Conservation (phyloP, 2,113 vertebrate species). For the Nerophis lumbriciformis region DNA sequence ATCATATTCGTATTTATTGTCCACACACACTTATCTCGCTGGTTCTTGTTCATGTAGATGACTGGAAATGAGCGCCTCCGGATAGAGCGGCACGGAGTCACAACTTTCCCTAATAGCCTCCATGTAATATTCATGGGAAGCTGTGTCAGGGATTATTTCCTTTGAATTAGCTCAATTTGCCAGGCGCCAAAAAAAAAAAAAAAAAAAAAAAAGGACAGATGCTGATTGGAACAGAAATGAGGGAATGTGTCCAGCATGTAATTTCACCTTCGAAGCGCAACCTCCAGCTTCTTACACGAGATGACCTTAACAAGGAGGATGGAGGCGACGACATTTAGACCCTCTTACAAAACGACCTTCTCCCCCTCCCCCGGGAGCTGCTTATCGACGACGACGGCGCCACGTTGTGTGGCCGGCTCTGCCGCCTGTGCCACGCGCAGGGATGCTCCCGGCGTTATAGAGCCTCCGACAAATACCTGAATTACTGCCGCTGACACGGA, state of each 20-base stretch:
- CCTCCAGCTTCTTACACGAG: constrained; percentile 9
- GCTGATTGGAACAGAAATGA: constrained; percentile 19
- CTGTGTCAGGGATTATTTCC: constrained; percentile 28
- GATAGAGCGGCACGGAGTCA: constrained; percentile 23
- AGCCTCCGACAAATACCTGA: constrained; percentile 47
- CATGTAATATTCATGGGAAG: constrained; percentile 39
- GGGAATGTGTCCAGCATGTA: background rate
- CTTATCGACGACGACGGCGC: constrained; percentile 15
- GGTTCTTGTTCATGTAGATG: constrained; percentile 24
- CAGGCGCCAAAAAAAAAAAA: background rate
- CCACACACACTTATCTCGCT: constrained; percentile 1
- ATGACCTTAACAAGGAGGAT: background rate
- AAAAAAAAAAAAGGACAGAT: constrained; percentile 5
- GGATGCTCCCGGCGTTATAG: constrained; percentile 41
- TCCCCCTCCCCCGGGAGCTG: background rate
- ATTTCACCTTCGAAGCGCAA: background rate
- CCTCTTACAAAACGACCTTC: constrained; percentile 9
- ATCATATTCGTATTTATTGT: background rate
- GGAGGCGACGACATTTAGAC: constrained; percentile 4
- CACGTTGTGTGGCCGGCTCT: constrained; percentile 22
- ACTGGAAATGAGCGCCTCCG: constrained; percentile 8
- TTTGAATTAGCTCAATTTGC: constrained; percentile 31
- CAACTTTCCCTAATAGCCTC: constrained; percentile 16
- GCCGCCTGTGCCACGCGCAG: background rate
- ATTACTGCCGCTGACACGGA: constrained; percentile 57